Evolutionary conservation across 1,140 invertebrate genomes (phyloP).

Genomic region (Euglossa dilemma): DNA sequence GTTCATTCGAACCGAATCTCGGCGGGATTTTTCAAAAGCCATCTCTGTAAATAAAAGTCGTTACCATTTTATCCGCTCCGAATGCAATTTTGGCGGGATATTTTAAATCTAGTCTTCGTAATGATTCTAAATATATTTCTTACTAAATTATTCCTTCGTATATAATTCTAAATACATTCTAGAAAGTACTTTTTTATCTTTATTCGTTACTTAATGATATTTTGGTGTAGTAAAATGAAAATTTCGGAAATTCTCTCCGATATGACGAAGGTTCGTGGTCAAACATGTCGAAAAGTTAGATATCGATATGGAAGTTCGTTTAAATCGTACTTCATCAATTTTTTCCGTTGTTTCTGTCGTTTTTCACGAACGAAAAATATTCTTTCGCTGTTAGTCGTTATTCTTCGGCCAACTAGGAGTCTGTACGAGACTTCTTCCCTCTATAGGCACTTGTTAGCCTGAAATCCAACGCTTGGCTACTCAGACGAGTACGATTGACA

Average conservation of each 20-base stretch:
- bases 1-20: too few species aligned
- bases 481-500: constrained; percentile 31
- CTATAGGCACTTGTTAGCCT: constrained; percentile 25
- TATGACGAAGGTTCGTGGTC: neutral
- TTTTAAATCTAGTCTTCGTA: too few species aligned
- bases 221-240: neutral
- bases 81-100: too few species aligned
- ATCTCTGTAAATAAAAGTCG: neutral
- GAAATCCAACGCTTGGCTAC: constrained; percentile 29
- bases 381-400: neutral
- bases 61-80: neutral
- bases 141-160: too few species aligned
- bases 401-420: neutral
- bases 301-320: neutral
- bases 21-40: neutral
- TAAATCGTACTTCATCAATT: neutral
- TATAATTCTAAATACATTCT: neutral
- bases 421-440: neutral
- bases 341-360: neutral
- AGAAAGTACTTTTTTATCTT: neutral
- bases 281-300: neutral
- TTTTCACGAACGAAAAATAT: neutral
- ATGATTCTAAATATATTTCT: too few species aligned
- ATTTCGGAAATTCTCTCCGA: neutral
- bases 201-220: neutral